These are phyloP conservation scores for Torymus auratus DNA, from an alignment of 2,888 invertebrate genomes.

Conservation along the genomic window DNA sequence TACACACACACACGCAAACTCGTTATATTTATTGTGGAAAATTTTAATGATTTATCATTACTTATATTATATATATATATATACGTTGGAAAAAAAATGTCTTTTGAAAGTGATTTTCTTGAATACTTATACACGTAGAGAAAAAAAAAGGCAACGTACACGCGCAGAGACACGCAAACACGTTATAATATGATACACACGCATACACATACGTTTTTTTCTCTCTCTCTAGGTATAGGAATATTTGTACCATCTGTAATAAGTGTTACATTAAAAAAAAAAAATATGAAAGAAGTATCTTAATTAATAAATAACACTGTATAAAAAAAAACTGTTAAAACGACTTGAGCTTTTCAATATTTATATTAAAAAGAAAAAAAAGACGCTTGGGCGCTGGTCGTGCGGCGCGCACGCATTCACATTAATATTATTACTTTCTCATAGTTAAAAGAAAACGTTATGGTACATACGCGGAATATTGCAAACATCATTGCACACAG, in stretches of 20 bases:
- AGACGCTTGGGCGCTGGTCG: constrained; percentile 58
- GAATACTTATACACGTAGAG: neutral
- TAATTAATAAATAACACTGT: constrained; percentile 67
- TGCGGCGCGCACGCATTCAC: constrained; percentile 38
- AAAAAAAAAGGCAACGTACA: constrained; percentile 51
- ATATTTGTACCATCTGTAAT: constrained; percentile 76
- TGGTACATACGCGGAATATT: no score
- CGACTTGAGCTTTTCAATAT: constrained; percentile 58
- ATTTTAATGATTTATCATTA: constrained; percentile 11
- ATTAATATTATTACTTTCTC: neutral
- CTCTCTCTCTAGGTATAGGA: constrained; percentile 70
- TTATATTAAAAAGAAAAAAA: constrained; percentile 44
- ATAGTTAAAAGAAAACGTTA: constrained; percentile 23
- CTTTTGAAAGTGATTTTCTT: neutral
- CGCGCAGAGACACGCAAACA: constrained; percentile 31
- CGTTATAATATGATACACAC: neutral
- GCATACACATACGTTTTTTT: constrained; percentile 47
- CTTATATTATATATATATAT: constrained; percentile 16
- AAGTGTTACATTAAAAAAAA: constrained; percentile 71
- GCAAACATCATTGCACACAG: constrained; percentile 1
- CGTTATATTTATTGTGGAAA: constrained; percentile 31
- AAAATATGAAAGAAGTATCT: constrained; percentile 62
- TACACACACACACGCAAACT: neutral
- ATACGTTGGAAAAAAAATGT: constrained; percentile 14
- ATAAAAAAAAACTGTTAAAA: constrained; percentile 59